Evolutionary conservation across 2,113 vertebrate genomes (phyloP).

Genomic region (Chlorocebus sabaeus): DNA sequence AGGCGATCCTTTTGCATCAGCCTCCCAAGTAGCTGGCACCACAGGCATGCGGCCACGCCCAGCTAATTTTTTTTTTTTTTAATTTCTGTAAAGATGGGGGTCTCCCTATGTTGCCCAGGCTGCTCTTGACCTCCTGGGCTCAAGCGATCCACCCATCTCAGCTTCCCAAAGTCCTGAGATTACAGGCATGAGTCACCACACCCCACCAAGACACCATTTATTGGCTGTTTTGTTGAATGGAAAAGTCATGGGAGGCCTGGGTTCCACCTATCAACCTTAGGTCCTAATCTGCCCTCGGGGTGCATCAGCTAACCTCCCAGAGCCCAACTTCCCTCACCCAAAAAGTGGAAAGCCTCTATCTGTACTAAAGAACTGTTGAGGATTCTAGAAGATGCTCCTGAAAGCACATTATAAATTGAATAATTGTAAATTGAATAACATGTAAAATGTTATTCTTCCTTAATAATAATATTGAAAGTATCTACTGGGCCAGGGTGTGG

Average conservation of each 20-base stretch:
- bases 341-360: neutral
- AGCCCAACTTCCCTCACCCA: neutral
- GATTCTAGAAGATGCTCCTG: neutral
- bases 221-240: neutral
- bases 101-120: too few relatives aligned
- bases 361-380: neutral
- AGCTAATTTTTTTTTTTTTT: too few relatives aligned
- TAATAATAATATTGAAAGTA: neutral
- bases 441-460: neutral
- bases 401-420: neutral
- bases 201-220: too few relatives aligned
- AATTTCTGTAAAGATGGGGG: too few relatives aligned
- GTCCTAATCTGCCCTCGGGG: rapidly evolving
- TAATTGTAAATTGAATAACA: neutral
- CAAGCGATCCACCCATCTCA: too few relatives aligned
- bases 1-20: too few relatives aligned
- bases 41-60: too few relatives aligned
- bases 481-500: neutral
- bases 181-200: too few relatives aligned
- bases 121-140: too few relatives aligned
- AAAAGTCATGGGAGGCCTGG: neutral
- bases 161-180: too few relatives aligned
- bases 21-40: too few relatives aligned
- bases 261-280: neutral
- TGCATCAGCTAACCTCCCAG: neutral